These are phyloP conservation scores for Gadopsis bispinosus DNA, from an alignment of 2,797 vertebrate genomes.

Conservation along the genomic window DNA sequence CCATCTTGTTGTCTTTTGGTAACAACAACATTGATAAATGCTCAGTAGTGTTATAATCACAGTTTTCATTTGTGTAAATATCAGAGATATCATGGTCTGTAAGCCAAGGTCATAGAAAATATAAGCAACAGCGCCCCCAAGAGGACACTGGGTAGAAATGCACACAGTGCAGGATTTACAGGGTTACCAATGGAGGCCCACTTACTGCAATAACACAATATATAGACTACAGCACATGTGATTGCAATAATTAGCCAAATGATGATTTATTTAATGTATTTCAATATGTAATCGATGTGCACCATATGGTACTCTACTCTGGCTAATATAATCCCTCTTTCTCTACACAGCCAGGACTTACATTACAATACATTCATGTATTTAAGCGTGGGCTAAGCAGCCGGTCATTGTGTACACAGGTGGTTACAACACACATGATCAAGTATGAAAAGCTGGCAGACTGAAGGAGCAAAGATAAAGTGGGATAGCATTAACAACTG, in stretches of 20 bases:
- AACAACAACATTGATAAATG: slow-evolving; percentile 44
- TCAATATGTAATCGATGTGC: slow-evolving; percentile 70
- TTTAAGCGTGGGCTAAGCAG: slow-evolving; percentile 29
- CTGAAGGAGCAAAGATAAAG: not conserved
- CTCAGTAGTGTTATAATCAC: slow-evolving; percentile 45
- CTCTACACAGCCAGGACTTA: slow-evolving; percentile 73
- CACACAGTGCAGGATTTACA: slow-evolving; percentile 59
- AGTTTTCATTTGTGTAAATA: slow-evolving; percentile 60
- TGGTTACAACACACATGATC: slow-evolving; percentile 29
- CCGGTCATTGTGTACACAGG: slow-evolving; percentile 42
- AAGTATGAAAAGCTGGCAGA: slow-evolving; percentile 11
- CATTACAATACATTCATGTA: slow-evolving; percentile 55
- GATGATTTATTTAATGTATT: slow-evolving; percentile 61
- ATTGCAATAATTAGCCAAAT: slow-evolving; percentile 81
- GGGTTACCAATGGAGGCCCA: slow-evolving; percentile 60
- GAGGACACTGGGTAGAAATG: slow-evolving; percentile 60
- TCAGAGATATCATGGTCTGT: slow-evolving; percentile 42
- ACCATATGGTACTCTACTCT: slow-evolving; percentile 46
- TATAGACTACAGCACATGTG: slow-evolving; percentile 64
- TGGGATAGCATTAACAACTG: not conserved
- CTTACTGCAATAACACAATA: slow-evolving; percentile 71
- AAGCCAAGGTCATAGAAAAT: slow-evolving; percentile 71
- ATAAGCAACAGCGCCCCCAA: slow-evolving; percentile 68
- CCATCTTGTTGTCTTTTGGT: slow-evolving; percentile 75
- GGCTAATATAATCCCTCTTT: slow-evolving; percentile 59